Evolutionary conservation across 1,140 invertebrate species (phyloP), one percentile per base, ranked within the genome.

Genomic region (Adelges cooleyi): DNA sequence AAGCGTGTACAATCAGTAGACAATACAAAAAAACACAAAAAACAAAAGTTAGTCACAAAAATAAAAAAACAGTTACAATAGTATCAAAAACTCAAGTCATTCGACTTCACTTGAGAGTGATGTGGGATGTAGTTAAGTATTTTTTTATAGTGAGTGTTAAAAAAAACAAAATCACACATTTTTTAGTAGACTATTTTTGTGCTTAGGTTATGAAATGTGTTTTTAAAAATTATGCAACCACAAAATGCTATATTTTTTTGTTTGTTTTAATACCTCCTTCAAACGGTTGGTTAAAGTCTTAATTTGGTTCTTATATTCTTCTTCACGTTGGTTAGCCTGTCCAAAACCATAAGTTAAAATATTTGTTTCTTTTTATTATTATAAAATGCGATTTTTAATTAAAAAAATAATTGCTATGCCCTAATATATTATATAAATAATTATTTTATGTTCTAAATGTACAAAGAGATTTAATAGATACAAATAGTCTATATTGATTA

Each of bases 291-390:
- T 96, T 77, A 98, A 84, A 77, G 92, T 95, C 85, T 98, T 96
- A 84, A 99, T 99, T 83, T 98, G 95, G 80, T 96, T 92, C 84
- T 99, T 98, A 85, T 98, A 99, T 78, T 96, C 94, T 83, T 99
- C 96, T 82, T 99, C 96, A 77, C 96, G 90, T 85, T 98, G 95
- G 81, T 95, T 96, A 80, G 95, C 92, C 95, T 97, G 84, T 67
- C 68, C 71, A 74, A 65, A 67, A 65, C 18, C 52, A 66, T 68
- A 27, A 48, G 27, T 46, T 46, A 46, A 42, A 48, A 53, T 53
- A 17, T 33, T 33, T 33, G 29, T 6, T 33, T 33, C 11, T n/a
- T n/a, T n/a, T n/a, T n/a, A n/a, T n/a, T n/a, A n/a, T n/a, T n/a
- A n/a, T n/a, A n/a, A n/a, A n/a, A n/a, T n/a, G n/a, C n/a, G n/a